Conservation (phyloP, 2,797 vertebrate species). For the Muraenolepis orangiensis region DNA sequence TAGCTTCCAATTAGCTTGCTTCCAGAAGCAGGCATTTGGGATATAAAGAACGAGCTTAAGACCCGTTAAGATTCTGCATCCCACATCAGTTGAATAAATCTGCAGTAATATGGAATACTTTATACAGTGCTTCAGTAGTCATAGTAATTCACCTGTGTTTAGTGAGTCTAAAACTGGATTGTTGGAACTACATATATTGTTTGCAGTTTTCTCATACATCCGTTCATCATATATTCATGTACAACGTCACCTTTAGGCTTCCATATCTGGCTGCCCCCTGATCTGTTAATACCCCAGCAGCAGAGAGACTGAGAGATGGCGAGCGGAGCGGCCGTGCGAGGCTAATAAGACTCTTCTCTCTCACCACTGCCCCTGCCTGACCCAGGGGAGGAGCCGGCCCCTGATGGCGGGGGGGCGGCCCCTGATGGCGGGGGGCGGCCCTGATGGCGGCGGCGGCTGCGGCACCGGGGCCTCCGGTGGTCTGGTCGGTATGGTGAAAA, state of each 20-base stretch:
- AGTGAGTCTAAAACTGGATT: background rate
- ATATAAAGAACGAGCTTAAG: background rate
- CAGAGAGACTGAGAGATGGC: conserved; percentile 7
- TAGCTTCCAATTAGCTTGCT: background rate
- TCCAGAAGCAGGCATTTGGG: background rate
- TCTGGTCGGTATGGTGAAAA: conserved; percentile 68
- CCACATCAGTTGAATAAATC: background rate
- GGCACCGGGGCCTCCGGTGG: conserved; percentile 41
- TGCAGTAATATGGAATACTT: background rate
- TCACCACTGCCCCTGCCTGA: conserved; percentile 85
- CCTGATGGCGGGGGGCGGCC: background rate
- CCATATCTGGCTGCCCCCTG: conserved; percentile 7
- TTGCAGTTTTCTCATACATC: background rate
- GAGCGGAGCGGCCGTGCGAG: conserved; percentile 30
- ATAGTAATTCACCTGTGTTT: background rate
- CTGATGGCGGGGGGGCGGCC: conserved; percentile 57
- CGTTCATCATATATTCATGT: background rate
- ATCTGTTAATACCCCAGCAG: conserved; percentile 45
- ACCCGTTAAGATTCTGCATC: background rate
- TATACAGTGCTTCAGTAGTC: background rate
- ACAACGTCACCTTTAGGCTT: background rate
- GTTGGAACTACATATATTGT: background rate
- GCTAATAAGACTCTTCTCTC: conserved; percentile 70
- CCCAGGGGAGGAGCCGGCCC: conserved; percentile 64
- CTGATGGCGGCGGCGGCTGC: background rate